Conservation (phyloP, 2,888 invertebrate genomes). For the Sphaerophoria rueppellii region DNA sequence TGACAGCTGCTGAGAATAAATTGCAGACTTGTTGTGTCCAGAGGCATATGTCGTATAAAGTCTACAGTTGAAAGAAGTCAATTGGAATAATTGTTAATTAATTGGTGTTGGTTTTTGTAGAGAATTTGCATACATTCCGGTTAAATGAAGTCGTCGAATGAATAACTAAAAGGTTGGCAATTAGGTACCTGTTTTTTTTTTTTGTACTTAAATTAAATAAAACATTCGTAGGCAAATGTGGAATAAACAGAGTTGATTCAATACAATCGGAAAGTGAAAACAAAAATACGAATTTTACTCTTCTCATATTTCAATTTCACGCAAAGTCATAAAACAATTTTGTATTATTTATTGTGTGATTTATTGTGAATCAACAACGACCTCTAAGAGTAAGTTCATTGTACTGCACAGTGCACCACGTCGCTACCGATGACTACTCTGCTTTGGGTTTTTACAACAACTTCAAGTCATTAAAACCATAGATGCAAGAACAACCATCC, state of each 20-base stretch:
- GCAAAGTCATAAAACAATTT: too few relatives aligned
- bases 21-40: constrained; percentile 22
- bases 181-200: not conserved
- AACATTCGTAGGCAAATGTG: not conserved
- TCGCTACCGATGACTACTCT: too few relatives aligned
- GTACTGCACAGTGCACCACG: too few relatives aligned
- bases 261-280: too few relatives aligned
- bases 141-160: constrained; percentile 7
- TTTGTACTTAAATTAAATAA: not conserved
- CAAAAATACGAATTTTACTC: too few relatives aligned
- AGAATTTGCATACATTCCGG: constrained; percentile 24
- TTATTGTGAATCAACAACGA: too few relatives aligned
- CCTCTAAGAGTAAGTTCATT: too few relatives aligned
- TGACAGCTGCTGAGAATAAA: constrained; percentile 32
- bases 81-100: constrained; percentile 33
- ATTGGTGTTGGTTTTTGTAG: not conserved
- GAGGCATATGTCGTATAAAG: not conserved
- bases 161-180: not conserved
- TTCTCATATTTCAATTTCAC: too few relatives aligned
- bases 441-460: too few relatives aligned
- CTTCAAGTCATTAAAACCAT: too few relatives aligned
- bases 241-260: not conserved
- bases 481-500: too few relatives aligned
- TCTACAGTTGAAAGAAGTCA: constrained; percentile 16
- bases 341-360: too few relatives aligned